Evolutionary conservation across 2,797 vertebrate genomes (phyloP).

Genomic region (Strix occidentalis): DNA sequence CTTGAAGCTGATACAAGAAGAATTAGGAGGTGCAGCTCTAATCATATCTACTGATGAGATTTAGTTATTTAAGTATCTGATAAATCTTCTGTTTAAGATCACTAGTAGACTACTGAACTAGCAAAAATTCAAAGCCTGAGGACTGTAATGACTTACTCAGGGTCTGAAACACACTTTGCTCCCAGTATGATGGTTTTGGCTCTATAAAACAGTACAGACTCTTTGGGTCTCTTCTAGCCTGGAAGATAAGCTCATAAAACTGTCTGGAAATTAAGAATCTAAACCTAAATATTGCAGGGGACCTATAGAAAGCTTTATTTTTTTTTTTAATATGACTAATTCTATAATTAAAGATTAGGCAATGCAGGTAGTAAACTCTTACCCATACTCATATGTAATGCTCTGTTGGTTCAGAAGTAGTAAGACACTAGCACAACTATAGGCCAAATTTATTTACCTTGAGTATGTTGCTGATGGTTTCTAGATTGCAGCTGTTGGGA

Average conservation of each 20-base stretch:
- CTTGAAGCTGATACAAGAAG: background rate
- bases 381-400: background rate
- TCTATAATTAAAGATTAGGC: background rate
- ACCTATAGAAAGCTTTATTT: background rate
- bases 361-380: background rate
- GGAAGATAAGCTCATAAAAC: background rate
- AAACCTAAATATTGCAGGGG: background rate
- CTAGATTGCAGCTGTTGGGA: background rate
- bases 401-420: background rate
- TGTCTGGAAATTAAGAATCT: background rate
- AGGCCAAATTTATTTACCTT: background rate
- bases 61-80: background rate
- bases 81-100: background rate
- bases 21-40: background rate
- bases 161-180: background rate
- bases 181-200: background rate
- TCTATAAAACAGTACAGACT: background rate
- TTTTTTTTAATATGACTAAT: background rate
- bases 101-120: background rate
- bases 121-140: background rate
- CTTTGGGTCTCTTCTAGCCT: background rate
- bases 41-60: background rate
- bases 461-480: background rate
- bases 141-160: background rate
- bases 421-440: background rate